Conservation (phyloP, 2,888 invertebrate genomes). For the Troides aeacus region DNA sequence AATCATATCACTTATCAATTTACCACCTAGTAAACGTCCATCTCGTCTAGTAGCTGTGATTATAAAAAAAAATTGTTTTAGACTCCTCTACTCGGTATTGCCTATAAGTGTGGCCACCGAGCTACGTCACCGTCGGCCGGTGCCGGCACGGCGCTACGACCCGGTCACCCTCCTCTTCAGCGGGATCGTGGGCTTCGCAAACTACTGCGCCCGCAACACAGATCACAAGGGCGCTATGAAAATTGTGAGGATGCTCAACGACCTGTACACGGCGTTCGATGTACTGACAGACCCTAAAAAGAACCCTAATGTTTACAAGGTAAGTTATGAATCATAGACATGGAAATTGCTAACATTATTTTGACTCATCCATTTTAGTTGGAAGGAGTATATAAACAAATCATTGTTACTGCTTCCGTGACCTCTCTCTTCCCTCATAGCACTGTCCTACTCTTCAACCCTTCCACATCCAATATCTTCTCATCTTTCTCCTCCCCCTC, state of each 20-base stretch:
- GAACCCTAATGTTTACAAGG: constrained; percentile 97
- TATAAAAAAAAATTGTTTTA: constrained; percentile 50
- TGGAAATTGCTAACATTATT: no score
- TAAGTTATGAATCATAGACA: constrained; percentile 48
- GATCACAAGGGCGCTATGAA: constrained; percentile 97
- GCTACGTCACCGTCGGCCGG: constrained; percentile 93
- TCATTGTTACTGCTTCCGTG: no score
- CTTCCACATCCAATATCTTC: no score
- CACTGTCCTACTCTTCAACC: no score
- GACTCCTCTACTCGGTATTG: constrained; percentile 95
- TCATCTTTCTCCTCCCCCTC: no score
- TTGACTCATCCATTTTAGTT: no score
- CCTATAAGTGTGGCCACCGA: constrained; percentile 98
- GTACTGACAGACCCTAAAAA: constrained; percentile 94
- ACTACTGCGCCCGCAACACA: constrained; percentile 93
- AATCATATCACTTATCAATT: no score
- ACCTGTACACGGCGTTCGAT: constrained; percentile 96
- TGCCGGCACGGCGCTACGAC: constrained; percentile 92
- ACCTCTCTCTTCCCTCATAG: no score
- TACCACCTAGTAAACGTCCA: no score
- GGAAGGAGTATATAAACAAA: no score
- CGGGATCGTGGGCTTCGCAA: constrained; percentile 92
- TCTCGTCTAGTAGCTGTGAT: no score
- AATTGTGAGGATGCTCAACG: constrained; percentile 95
- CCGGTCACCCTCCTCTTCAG: constrained; percentile 96